Percentiles rank a stretch among this genome's conserved stretches.
Conservation (phyloP, 1,140 invertebrate genomes). For the Metopolophium dirhodum region DNA sequence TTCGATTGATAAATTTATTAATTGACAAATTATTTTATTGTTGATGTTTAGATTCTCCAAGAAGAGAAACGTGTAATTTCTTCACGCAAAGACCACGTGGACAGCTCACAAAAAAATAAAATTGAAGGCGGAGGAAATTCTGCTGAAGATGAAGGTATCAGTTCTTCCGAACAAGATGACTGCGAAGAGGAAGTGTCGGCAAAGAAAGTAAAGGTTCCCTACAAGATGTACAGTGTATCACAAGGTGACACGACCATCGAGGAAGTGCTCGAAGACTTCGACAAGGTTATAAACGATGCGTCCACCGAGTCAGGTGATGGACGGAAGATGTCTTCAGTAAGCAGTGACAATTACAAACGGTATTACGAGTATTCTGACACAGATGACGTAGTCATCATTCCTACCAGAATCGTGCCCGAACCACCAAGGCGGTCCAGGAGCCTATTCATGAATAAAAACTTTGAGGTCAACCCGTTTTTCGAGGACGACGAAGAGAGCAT, state of each 20-base stretch:
- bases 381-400: slow-evolving; percentile 69
- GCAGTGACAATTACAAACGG: slow-evolving; percentile 69
- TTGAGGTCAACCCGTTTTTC: slow-evolving; percentile 65
- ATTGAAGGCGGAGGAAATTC: slow-evolving; percentile 64
- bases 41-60: neutral
- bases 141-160: slow-evolving; percentile 86
- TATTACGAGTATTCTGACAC: slow-evolving; percentile 21
- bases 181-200: slow-evolving; percentile 47
- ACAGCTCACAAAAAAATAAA: neutral
- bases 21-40: neutral
- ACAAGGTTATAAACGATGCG: slow-evolving; percentile 84
- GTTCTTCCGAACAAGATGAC: slow-evolving; percentile 70
- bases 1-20: neutral
- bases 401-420: slow-evolving; percentile 69
- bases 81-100: neutral
- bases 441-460: slow-evolving; percentile 64
- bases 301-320: neutral
- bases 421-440: slow-evolving; percentile 69
- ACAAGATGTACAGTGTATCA: slow-evolving; percentile 63
- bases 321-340: slow-evolving; percentile 60
- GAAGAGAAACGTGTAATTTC: slow-evolving; percentile 50
- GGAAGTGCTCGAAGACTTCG: slow-evolving; percentile 83
- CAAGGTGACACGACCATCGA: slow-evolving; percentile 79
- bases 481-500: slow-evolving; percentile 74
- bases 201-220: slow-evolving; percentile 17